phyloP scores from a whole-genome alignment of 1,140 invertebrate species.

The Orius laevigatus region DNA sequence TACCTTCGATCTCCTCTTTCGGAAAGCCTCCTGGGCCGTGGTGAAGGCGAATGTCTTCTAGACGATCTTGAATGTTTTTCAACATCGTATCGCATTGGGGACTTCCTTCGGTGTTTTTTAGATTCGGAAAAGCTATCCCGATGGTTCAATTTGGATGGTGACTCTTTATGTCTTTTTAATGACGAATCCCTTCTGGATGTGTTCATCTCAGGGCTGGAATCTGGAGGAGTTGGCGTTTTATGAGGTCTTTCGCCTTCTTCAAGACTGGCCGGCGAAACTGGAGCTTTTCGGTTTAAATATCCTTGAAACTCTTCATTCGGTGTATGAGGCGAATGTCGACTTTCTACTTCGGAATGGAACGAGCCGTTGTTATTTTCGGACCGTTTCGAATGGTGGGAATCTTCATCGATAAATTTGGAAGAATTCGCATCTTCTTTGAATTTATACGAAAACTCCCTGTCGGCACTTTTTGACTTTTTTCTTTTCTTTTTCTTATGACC shows the following conservation, averaged over 20 bases:
- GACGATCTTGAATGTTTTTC: not conserved
- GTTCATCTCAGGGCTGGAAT: not conserved
- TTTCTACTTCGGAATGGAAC: too few relatives aligned
- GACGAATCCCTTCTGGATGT: not conserved
- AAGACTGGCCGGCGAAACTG: not conserved
- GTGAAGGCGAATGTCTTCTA: not conserved
- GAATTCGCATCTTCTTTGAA: too few relatives aligned
- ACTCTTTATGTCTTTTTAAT: too few relatives aligned
- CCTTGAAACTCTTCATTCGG: not conserved
- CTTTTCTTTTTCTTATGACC: conserved; percentile 18
- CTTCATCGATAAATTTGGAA: too few relatives aligned
- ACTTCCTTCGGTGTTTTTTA: too few relatives aligned
- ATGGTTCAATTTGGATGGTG: too few relatives aligned
- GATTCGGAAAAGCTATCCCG: too few relatives aligned
- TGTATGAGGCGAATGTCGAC: not conserved
- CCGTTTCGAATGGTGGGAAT: too few relatives aligned
- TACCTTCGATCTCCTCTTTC: too few relatives aligned
- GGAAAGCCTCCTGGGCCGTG: not conserved
- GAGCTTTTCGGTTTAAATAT: not conserved
- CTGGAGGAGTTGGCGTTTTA: not conserved
- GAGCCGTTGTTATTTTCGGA: too few relatives aligned
- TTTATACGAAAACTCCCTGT: not conserved
- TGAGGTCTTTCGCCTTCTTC: conserved; percentile 11
- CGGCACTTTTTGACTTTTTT: conserved; percentile 14
- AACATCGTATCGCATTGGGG: too few relatives aligned